These are phyloP conservation scores for Cephalophus harveyi DNA, from an alignment of 2,113 vertebrate genomes.

Conservation along the genomic window DNA sequence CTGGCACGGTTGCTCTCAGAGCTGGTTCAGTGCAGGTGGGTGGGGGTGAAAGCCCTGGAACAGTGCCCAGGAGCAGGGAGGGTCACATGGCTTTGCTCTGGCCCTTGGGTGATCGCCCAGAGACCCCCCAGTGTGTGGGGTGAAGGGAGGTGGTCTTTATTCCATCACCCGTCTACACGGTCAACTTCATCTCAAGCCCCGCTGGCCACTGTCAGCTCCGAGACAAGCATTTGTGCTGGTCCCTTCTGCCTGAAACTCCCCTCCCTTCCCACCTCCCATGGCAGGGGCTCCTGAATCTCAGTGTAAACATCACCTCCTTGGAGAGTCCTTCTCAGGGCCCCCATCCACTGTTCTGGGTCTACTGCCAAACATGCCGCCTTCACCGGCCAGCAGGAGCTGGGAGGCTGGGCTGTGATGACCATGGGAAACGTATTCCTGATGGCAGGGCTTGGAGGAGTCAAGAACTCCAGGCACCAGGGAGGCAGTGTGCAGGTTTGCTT, in stretches of 20 bases:
- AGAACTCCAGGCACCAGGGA: neutral
- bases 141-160: neutral
- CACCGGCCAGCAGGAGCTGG: neutral
- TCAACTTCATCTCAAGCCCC: neutral
- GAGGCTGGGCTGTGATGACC: neutral
- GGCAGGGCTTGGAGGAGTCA: no score
- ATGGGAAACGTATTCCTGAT: accelerated
- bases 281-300: neutral
- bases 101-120: neutral
- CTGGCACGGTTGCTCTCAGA: neutral
- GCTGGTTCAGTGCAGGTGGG: neutral
- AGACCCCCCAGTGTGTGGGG: neutral
- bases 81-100: neutral
- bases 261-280: neutral
- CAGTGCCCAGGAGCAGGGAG: neutral
- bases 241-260: neutral
- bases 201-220: neutral
- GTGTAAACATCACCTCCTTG: neutral
- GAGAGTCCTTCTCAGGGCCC: neutral
- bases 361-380: neutral
- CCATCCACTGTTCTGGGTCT: neutral
- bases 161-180: neutral
- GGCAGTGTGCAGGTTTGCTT: neutral
- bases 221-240: neutral
- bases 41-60: neutral